These are phyloP conservation scores for Carapus acus DNA, from an alignment of 2,797 vertebrate genomes.

Conservation along the genomic window DNA sequence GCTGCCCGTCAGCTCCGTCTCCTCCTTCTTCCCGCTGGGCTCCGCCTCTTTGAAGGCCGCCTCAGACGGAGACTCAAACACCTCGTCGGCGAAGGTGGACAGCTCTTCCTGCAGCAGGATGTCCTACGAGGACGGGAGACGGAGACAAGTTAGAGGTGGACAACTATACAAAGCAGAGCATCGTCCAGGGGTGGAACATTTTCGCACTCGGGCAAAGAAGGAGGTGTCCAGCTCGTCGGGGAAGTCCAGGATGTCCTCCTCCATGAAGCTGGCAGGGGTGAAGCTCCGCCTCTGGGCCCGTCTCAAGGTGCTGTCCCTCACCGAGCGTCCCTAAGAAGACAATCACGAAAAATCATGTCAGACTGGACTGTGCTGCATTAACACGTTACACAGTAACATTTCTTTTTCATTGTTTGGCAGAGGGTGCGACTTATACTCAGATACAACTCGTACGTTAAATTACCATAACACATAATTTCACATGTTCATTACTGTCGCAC, in stretches of 20 bases:
- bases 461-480: too few species aligned
- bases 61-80: conserved; percentile 92
- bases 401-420: too few species aligned
- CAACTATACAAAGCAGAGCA: neutral
- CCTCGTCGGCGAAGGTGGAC: conserved; percentile 91
- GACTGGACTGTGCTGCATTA: too few species aligned
- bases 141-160: neutral
- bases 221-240: conserved; percentile 95
- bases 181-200: neutral
- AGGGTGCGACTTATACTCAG: too few species aligned
- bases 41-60: conserved; percentile 82
- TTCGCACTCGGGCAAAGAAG: conserved; percentile 89
- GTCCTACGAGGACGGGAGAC: conserved; percentile 73
- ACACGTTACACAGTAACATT: too few species aligned
- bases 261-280: conserved; percentile 92
- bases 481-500: too few species aligned
- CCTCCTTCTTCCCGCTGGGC: conserved; percentile 69
- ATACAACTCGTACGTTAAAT: too few species aligned
- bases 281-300: conserved; percentile 87
- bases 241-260: conserved; percentile 92
- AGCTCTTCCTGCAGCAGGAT: conserved; percentile 90
- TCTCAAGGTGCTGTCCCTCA: conserved; percentile 78
- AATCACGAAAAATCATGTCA: neutral
- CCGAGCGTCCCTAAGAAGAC: conserved; percentile 80
- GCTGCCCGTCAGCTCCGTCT: conserved; percentile 86